Base-by-base conservation (phyloP, 1,140 invertebrate species). In the Reticulitermes speratus region DNA sequence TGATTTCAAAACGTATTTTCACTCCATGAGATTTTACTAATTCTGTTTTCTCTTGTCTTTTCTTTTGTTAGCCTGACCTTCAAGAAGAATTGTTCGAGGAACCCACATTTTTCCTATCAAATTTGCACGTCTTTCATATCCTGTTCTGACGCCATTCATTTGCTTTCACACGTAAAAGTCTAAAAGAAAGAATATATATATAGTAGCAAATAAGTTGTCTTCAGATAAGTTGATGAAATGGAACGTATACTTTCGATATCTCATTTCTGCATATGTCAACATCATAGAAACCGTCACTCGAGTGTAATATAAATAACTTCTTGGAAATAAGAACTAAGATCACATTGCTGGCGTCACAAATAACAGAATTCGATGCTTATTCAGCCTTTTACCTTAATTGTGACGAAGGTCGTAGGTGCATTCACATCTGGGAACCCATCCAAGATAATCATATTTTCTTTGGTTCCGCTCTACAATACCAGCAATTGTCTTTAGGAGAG, bases 1-100 rank as follows among this genome's bases (percentile, higher is more conserved):
- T 75, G 65, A 75, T 75, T 75, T 75, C 65, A 75, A 75, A 75
- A 75, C 65, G 65, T 75, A 75, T 75, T 75, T 75, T 75, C 65
- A 75, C 65, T 75, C 65, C 65, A 75, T 75, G 65, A 75, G 65
- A 75, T 75, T 75, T 75, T 75, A 75, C 65, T 75, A 75, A 75
- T 75, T 75, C 65, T 75, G 65, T 75, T 75, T 75, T 75, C 65
- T 19, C n/a, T 75, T 16, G 65, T 75, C 65, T 75, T 75, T 30
- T n/a, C 65, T 75, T 75, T 75, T 75, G 65, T 75, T 75, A 1
- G 65, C 14, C 65, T 75, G 65, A 75, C 65, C 65, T 75, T 75
- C n/a, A 75, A 75, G 16, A 75, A n/a, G 65, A 75, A 75, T 14
- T 19, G 65, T 30, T 75, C 25, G 25, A 75, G 14, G 65, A 75